Conservation (phyloP, 92 coral and sea anemone species). For the Zoanthus solanderi region DNA sequence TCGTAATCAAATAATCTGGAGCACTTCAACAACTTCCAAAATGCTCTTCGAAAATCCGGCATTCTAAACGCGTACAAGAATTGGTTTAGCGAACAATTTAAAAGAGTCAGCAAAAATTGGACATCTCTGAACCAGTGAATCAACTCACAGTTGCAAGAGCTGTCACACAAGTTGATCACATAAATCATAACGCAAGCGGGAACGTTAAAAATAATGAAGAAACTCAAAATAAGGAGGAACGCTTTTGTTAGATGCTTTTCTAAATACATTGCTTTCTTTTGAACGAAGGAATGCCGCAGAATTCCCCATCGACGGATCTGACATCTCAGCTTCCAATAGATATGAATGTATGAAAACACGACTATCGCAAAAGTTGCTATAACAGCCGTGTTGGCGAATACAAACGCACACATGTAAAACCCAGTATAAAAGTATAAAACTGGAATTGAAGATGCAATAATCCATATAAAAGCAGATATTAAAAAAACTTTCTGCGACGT, state of each 20-base stretch:
- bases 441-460: conserved; percentile 60
- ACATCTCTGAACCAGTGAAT: conserved; percentile 84
- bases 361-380: conserved; percentile 64
- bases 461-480: conserved; percentile 62
- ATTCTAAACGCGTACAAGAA: conserved; percentile 82
- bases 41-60: conserved; percentile 75
- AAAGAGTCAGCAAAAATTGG: conserved; percentile 75
- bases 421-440: conserved; percentile 71
- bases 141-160: conserved; percentile 60
- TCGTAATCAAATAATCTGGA: conserved; percentile 25
- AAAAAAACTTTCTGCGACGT: conserved; percentile 44
- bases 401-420: conserved; percentile 75
- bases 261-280: conserved; percentile 59
- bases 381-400: conserved; percentile 83
- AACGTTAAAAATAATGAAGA: conserved; percentile 68
- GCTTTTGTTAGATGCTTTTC: conserved; percentile 69
- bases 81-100: conserved; percentile 82
- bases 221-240: conserved; percentile 70
- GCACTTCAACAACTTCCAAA: conserved; percentile 43
- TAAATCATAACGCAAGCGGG: conserved; percentile 81
- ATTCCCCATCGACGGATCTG: conserved; percentile 80
- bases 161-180: conserved; percentile 69
- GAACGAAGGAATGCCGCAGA: conserved; percentile 57
- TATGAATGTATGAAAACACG: conserved; percentile 73
- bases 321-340: conserved; percentile 71